These are phyloP conservation scores for Apeira syringaria DNA, from an alignment of 2,888 invertebrate species.

Conservation along the genomic window DNA sequence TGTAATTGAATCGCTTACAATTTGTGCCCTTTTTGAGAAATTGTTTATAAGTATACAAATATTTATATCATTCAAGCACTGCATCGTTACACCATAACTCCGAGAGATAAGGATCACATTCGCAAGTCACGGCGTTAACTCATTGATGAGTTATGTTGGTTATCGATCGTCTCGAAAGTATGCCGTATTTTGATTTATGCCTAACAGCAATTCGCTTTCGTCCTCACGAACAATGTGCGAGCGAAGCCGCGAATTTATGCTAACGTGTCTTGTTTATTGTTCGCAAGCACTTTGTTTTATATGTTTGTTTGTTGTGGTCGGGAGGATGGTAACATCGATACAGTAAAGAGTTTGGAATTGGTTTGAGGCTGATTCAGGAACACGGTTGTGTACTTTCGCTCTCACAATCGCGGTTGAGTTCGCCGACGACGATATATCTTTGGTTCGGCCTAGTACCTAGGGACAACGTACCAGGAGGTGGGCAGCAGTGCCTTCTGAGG, in stretches of 20 bases:
- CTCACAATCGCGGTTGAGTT: background rate
- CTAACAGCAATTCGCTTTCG: constrained; percentile 22
- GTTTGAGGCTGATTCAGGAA: constrained; percentile 1
- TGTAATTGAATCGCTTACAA: constrained; percentile 58
- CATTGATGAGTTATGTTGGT: constrained; percentile 1
- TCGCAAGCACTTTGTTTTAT: constrained; percentile 27
- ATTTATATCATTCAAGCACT: constrained; percentile 12
- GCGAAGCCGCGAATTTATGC: constrained; percentile 29
- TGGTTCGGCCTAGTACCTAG: too few species aligned
- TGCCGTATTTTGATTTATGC: constrained; percentile 30
- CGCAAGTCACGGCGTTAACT: constrained; percentile 1
- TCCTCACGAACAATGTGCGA: constrained; percentile 25
- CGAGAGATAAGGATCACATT: constrained; percentile 20
- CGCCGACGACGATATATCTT: too few species aligned
- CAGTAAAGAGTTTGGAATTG: constrained; percentile 13
- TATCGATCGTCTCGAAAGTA: constrained; percentile 26
- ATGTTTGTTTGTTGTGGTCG: constrained; percentile 22
- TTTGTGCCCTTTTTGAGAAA: constrained; percentile 58
- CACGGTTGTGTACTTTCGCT: constrained; percentile 9
- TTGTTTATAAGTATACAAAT: constrained; percentile 50
- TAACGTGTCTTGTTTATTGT: constrained; percentile 42
- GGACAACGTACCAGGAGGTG: too few species aligned
- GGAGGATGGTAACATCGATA: constrained; percentile 10
- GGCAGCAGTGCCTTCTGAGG: too few species aligned
- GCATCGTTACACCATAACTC: constrained; percentile 11